phyloP scores from a whole-genome alignment of 2,113 vertebrate species.

The Passer domesticus region DNA sequence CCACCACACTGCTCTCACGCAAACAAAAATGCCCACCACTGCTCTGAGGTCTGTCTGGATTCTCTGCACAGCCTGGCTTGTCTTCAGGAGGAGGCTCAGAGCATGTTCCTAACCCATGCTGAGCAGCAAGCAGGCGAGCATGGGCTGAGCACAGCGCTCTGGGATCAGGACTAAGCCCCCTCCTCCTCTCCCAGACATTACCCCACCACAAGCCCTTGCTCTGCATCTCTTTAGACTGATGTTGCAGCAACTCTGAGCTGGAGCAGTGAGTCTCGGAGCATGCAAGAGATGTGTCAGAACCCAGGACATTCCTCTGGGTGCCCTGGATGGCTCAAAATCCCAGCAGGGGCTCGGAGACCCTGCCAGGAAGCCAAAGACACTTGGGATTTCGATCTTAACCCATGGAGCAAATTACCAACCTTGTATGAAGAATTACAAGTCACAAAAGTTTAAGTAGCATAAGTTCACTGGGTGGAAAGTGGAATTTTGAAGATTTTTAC shows the following conservation, averaged over 20 bases:
- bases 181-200: neutral
- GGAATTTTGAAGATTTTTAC: too few relatives aligned
- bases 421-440: too few relatives aligned
- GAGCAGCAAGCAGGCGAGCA: neutral
- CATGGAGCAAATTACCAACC: too few relatives aligned
- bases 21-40: neutral
- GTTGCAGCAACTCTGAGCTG: neutral
- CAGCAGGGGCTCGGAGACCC: too few relatives aligned
- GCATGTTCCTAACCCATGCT: accelerated
- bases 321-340: too few relatives aligned
- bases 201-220: neutral
- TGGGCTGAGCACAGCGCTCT: neutral
- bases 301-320: too few relatives aligned
- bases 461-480: too few relatives aligned
- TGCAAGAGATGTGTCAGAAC: too few relatives aligned
- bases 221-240: accelerated
- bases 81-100: neutral
- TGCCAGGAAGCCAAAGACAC: too few relatives aligned
- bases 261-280: neutral
- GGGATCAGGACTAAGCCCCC: neutral
- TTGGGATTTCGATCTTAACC: too few relatives aligned
- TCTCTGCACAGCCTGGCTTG: accelerated
- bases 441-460: too few relatives aligned
- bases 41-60: neutral
- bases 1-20: neutral